Conservation (phyloP, 2,797 vertebrate genomes). For the Pelodytes ibericus region DNA sequence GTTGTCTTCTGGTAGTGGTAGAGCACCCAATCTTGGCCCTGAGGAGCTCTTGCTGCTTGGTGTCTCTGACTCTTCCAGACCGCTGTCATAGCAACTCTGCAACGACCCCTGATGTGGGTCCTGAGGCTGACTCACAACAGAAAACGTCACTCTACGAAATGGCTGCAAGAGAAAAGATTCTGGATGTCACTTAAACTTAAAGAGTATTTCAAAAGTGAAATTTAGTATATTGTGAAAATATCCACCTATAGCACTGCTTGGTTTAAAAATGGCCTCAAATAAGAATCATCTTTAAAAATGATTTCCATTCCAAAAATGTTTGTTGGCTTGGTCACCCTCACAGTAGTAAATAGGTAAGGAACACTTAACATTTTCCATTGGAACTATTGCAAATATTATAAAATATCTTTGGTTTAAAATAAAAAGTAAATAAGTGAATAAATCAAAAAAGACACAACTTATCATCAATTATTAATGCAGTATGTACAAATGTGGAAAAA, state of each 20-base stretch:
- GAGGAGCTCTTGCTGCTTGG: slow-evolving; percentile 99
- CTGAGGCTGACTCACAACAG: slow-evolving; percentile 99
- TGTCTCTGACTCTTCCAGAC: slow-evolving; percentile 99
- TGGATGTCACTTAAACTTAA: slow-evolving; percentile 85
- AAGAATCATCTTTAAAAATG: too few species aligned
- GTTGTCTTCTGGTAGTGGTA: slow-evolving; percentile 99
- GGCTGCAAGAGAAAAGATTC: slow-evolving; percentile 99
- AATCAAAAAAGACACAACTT: too few species aligned
- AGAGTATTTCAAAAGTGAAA: slow-evolving; percentile 8
- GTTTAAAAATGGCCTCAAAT: neutral
- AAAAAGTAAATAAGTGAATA: too few species aligned
- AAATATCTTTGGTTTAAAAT: too few species aligned
- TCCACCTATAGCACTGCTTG: neutral
- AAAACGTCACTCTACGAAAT: slow-evolving; percentile 99
- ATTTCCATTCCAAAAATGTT: too few species aligned
- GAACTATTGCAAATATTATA: too few species aligned
- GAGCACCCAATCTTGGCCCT: slow-evolving; percentile 96
- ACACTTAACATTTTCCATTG: too few species aligned
- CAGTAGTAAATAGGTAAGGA: too few species aligned
- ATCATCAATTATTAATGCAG: too few species aligned
- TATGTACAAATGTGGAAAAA: too few species aligned
- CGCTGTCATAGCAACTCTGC: slow-evolving; percentile 99
- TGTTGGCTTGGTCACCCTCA: too few species aligned
- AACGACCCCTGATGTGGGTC: slow-evolving; percentile 99
- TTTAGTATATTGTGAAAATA: slow-evolving; percentile 3